Base-by-base conservation (phyloP, 2,113 vertebrate species). In the Aleadryas rufinucha region DNA sequence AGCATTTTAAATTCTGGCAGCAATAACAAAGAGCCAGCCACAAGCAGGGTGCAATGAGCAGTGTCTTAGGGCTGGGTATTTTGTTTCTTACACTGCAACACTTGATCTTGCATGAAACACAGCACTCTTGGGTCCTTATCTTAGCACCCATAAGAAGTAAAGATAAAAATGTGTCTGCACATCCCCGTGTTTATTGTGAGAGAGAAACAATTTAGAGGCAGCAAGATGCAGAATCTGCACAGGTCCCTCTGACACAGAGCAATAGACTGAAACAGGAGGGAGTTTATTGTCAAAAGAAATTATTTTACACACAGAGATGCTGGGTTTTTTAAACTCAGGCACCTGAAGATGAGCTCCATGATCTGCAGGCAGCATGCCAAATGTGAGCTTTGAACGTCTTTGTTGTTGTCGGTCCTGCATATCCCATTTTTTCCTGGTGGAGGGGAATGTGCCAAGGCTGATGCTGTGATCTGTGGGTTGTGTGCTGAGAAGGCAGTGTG, bases 401-500 rank as follows among this genome's bases (percentile, higher is more conserved):
- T 1, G 2, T 41, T 60, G 24, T 16, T 42, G 27, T 50, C 10
- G 13, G 42, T 52, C 66, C 71, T 41, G 47, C 22, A 16, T 74
- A 81, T 37, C 83, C 64, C 47, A 6, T 4, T 77, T 93, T 86
- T 35, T 66, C 66, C 50, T 45, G 18, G 66, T 7, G 44, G 27
- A 71, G 28, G 68, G 68, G 68, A 90, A 6, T 1, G 17, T 92
- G 95, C 93, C 92, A 90, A 75, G 95, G 85, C 68, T 84, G 85
- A 7, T 23, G 87, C 90, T 88, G 45, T 26, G 92, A 69, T 42
- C 89, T 26, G 63, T 24, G 35, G 23, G 41, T 7, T 65, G 57
- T 17, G 27, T 2, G 8, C 87, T 15, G 7, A 49, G 84, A 77
- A 66, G 65, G 59, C 84, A 92, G 60, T 0, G 2, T 47, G 61